Conservation (phyloP, 2,113 vertebrate species). For the Crotophaga sulcirostris region DNA sequence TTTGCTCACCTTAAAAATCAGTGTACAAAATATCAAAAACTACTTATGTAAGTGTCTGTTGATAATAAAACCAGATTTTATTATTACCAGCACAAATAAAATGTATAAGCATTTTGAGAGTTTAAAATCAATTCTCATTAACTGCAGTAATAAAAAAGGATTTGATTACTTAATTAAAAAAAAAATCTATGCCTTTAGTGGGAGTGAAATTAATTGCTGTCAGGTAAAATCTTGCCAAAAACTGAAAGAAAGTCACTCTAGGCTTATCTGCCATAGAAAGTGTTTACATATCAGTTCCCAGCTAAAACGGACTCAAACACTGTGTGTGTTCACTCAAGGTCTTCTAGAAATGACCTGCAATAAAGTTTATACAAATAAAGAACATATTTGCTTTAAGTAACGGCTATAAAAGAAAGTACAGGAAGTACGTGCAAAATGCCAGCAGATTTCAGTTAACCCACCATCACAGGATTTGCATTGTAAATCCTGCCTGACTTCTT, state of each 20-base stretch:
- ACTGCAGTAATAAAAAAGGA: background rate
- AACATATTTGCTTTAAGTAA: constrained; percentile 45
- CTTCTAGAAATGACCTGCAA: constrained; percentile 32
- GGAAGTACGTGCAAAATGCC: background rate
- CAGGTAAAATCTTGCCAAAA: constrained; percentile 12
- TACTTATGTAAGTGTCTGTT: background rate
- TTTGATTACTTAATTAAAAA: background rate
- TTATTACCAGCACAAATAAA: background rate
- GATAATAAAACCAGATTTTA: background rate
- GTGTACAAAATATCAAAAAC: background rate
- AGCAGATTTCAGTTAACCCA: background rate
- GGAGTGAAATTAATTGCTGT: background rate
- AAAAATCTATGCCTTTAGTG: background rate
- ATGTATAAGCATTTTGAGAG: background rate
- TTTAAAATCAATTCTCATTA: constrained; percentile 24
- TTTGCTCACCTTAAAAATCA: background rate
- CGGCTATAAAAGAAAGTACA: background rate
- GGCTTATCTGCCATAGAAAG: constrained; percentile 14
- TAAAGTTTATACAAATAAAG: constrained; percentile 38
- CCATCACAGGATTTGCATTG: background rate
- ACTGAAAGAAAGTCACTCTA: background rate
- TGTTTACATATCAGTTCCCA: constrained; percentile 43
- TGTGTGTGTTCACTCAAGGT: constrained; percentile 28
- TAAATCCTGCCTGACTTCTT: background rate
- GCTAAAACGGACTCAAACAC: constrained; percentile 32